phyloP scores from a whole-genome alignment of 2,113 vertebrate genomes.

The Eupsittula cactorum region DNA sequence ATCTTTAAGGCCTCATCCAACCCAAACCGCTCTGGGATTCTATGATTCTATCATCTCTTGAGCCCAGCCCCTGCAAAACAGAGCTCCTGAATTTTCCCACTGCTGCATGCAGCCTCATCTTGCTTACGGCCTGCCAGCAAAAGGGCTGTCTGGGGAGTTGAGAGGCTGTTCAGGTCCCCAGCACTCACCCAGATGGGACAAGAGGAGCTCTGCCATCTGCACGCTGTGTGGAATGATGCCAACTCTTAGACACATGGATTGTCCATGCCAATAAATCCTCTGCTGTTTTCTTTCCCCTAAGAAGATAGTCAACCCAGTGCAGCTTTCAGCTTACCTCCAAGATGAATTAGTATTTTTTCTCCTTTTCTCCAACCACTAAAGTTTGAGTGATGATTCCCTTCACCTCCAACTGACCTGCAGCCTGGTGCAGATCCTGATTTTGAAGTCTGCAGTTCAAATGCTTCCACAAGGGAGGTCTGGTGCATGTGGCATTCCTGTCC shows the following conservation, averaged over 20 bases:
- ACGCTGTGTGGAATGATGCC: background rate
- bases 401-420: background rate
- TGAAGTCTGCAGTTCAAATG: background rate
- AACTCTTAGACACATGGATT: accelerated
- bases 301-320: background rate
- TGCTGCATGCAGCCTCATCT: background rate
- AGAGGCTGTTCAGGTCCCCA: background rate
- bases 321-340: background rate
- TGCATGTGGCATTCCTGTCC: background rate
- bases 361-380: background rate
- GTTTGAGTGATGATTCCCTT: background rate
- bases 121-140: background rate
- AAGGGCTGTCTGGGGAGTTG: background rate
- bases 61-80: background rate
- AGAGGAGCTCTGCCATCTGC: background rate
- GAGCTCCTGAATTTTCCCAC: background rate
- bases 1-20: background rate
- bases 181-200: accelerated
- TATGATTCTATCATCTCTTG: background rate
- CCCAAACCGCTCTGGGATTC: background rate
- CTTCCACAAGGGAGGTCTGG: background rate
- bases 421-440: background rate
- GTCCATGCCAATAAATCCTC: background rate
- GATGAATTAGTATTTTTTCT: background rate
- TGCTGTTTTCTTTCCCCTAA: background rate